phyloP scores from a whole-genome alignment of 2,113 vertebrate genomes.

The Progne subis region DNA sequence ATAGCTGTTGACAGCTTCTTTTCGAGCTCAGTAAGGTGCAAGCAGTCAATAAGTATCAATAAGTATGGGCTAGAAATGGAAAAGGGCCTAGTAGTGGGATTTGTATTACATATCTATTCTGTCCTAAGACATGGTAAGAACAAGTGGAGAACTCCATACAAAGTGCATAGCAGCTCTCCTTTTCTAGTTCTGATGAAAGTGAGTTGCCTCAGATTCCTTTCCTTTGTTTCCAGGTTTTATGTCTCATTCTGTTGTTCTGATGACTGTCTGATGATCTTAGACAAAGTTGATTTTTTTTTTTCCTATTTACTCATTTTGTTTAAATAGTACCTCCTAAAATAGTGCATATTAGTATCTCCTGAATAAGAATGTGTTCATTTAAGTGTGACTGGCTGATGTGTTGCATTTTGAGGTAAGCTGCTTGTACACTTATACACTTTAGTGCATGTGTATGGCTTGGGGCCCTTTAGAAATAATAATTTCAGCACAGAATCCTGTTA shows the following conservation, averaged over 20 bases:
- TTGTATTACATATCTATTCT: background rate
- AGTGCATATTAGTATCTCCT: background rate
- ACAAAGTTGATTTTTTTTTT: background rate
- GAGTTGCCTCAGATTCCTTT: background rate
- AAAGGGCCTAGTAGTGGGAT: background rate
- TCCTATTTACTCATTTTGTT: background rate
- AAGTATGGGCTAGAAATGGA: background rate
- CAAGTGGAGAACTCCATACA: background rate
- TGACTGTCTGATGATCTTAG: background rate
- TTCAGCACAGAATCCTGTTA: background rate
- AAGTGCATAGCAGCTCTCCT: background rate
- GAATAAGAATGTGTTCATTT: background rate
- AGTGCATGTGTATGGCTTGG: background rate
- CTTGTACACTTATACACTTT: background rate
- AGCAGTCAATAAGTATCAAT: background rate
- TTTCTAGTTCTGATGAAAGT: background rate
- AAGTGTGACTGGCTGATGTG: background rate
- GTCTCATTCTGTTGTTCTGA: background rate
- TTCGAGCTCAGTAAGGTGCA: background rate
- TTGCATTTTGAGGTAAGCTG: background rate
- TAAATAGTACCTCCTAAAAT: background rate
- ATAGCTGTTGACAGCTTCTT: background rate
- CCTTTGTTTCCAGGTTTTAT: background rate
- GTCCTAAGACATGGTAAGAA: background rate
- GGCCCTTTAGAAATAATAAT: background rate